Base-by-base conservation (phyloP, 2,888 invertebrate genomes). In the Thysanoteuthis rhombus region DNA sequence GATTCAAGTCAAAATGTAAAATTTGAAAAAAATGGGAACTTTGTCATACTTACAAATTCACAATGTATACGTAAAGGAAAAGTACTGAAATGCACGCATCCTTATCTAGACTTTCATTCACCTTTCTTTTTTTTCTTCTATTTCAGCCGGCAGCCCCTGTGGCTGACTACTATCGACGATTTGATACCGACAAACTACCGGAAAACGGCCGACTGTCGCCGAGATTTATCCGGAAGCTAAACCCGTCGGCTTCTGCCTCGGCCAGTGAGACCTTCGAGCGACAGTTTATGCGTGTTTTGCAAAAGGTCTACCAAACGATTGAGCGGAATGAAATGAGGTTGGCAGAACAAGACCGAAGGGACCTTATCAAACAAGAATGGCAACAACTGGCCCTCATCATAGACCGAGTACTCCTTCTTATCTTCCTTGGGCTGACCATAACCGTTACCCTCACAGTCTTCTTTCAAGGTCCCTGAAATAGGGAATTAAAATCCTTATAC, bases 281-380 rank as follows among this genome's bases (percentile, higher is more conserved):
- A 93, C 98, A 98, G 95, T 98, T 98, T 96, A 97, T 97, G 94
- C 98, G 97, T 95, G 98, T 98, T 96, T 98, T 98, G 97, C 98
- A 97, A 95, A 98, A 98, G 96, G 98, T 98, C 58, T 98, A 98
- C 96, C 97, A 98, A 94, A 98, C 98, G 10, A 98, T 98, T 94
- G 98, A 98, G 95, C 97, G 98, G 93, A 98, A 98, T 97, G 98
- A 97, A 96, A 98, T 98, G 96, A 98, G 99, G 10, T 97, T 98
- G 19, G 98, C 98, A 0, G 98, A 98, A 95, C 98, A 98, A 96
- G 98, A 98, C 96, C 97, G 98, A 93, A 97, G 98, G 93, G 98
- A 99, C 96, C 97, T 98, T 93, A 98, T 98, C 94, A 98, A 98
- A 96, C 97, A 98, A 93, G 99, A 99, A 97, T 99, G 99, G 99